Conservation (phyloP, 2,888 invertebrate species). For the Oxytorus armatus region DNA sequence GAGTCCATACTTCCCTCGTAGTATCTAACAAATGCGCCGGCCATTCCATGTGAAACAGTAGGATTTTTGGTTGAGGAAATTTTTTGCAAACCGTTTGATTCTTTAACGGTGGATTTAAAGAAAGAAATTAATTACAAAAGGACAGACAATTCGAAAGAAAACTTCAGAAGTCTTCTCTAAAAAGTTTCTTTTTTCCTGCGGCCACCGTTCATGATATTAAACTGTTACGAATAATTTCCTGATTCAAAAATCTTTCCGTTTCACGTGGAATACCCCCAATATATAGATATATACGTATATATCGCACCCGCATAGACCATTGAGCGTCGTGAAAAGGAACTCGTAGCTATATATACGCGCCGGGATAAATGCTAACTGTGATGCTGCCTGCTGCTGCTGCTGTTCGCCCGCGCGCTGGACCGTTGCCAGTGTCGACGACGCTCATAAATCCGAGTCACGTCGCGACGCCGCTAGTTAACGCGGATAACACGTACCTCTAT, state of each 20-base stretch:
- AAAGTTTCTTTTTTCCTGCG: not conserved
- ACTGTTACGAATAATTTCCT: not conserved
- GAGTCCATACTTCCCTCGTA: not conserved
- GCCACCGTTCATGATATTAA: not conserved
- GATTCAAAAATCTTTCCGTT: not conserved
- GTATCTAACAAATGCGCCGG: no score
- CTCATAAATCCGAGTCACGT: constrained; percentile 80
- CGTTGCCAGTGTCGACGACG: constrained; percentile 75
- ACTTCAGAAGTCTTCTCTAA: not conserved
- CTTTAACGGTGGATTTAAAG: no score
- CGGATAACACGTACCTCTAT: constrained; percentile 67
- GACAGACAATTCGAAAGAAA: not conserved
- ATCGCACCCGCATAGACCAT: constrained; percentile 71
- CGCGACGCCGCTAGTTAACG: constrained; percentile 75
- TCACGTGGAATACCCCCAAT: not conserved
- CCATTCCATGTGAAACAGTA: no score
- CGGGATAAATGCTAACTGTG: constrained; percentile 78
- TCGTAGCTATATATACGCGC: constrained; percentile 37
- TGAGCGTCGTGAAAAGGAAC: constrained; percentile 73
- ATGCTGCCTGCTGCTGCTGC: constrained; percentile 47
- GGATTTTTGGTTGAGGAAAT: no score
- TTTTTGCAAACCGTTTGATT: no score
- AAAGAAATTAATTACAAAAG: no score
- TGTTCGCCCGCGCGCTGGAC: constrained; percentile 72
- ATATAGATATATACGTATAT: not conserved